Evolutionary conservation across 2,797 vertebrate genomes (phyloP).

Genomic region (Morus bassanus): DNA sequence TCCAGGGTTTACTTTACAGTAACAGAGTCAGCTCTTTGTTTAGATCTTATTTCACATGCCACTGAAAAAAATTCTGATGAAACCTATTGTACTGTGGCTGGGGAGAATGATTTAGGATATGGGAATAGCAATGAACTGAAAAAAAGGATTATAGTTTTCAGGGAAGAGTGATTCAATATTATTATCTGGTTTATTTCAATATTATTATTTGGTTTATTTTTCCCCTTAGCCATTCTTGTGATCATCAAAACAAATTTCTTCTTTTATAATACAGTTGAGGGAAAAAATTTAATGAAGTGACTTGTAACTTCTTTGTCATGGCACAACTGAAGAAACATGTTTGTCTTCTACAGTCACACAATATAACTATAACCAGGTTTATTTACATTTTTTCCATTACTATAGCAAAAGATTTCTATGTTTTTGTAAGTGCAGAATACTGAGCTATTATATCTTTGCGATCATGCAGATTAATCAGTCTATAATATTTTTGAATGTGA

Average conservation of each 20-base stretch:
- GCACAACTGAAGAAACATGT: neutral
- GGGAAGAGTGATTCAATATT: conserved; percentile 15
- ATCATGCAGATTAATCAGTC: neutral
- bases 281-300: neutral
- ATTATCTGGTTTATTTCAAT: conserved; percentile 10
- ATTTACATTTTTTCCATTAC: neutral
- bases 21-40: conserved; percentile 9
- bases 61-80: conserved; percentile 1
- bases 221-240: neutral
- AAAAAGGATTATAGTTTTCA: neutral
- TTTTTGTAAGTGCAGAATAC: neutral
- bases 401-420: neutral
- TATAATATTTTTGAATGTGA: neutral
- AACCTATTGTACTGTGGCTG: neutral
- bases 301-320: neutral
- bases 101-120: conserved; percentile 2
- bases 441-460: neutral
- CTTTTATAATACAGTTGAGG: neutral
- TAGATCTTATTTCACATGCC: conserved; percentile 41
- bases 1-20: neutral
- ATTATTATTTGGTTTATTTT: conserved; percentile 26
- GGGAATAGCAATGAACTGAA: neutral
- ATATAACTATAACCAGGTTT: neutral
- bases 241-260: neutral
- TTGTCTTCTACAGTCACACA: neutral